Conservation (phyloP, 2,888 invertebrate species). For the Cataglyphis livida region DNA sequence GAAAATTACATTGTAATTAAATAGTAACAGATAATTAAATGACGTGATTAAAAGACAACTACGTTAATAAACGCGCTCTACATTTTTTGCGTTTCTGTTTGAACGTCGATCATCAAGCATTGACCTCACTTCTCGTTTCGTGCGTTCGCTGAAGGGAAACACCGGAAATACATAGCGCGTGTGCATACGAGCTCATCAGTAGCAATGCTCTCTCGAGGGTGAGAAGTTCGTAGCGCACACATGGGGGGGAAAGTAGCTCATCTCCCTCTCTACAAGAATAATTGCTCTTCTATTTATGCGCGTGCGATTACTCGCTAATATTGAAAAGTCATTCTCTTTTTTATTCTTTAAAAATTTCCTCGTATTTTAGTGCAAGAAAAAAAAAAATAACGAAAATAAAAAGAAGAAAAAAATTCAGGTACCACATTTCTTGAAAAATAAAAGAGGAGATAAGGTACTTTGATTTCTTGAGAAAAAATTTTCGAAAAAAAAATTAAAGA, state of each 20-base stretch:
- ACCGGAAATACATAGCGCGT: conserved; percentile 51
- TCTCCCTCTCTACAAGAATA: background rate
- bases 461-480: background rate
- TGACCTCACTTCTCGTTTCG: conserved; percentile 59
- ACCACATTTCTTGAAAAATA: background rate
- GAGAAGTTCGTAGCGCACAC: background rate
- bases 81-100: conserved; percentile 22
- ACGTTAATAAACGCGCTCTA: conserved; percentile 35
- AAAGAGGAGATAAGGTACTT: background rate
- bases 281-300: background rate
- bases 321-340: background rate
- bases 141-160: conserved; percentile 60
- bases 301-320: background rate
- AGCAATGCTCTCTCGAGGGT: conserved; percentile 5
- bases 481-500: too few relatives aligned
- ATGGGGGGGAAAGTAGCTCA: background rate
- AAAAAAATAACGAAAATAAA: background rate
- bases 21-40: background rate
- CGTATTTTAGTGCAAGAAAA: background rate
- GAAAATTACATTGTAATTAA: background rate
- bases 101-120: conserved; percentile 24
- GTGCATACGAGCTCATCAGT: background rate
- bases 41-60: background rate
- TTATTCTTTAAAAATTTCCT: background rate
- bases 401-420: background rate